Percentiles rank a stretch among this genome's conserved stretches.
Evolutionary conservation across 64 coral and sea anemone species (phyloP).

Genomic region (Porites lutea): DNA sequence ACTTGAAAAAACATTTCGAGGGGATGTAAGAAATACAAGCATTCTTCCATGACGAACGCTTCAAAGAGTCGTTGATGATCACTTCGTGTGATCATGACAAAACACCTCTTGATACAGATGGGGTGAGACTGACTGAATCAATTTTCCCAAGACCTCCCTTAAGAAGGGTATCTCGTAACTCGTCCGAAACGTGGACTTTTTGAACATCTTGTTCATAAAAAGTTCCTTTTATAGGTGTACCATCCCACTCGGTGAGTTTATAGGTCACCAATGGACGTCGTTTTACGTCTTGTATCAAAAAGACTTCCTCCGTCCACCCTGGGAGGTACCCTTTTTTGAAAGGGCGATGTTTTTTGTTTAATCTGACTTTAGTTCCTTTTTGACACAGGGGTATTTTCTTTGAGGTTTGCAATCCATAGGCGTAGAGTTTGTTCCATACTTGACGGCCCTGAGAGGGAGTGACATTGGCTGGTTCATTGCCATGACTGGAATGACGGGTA

Average conservation of each 20-base stretch:
- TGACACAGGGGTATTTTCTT: not conserved
- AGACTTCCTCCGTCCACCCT: slow-evolving; percentile 56
- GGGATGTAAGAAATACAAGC: no score
- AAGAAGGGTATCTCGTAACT: no score
- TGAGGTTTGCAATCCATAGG: not conserved
- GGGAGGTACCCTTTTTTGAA: slow-evolving; percentile 67
- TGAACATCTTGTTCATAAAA: slow-evolving; percentile 75
- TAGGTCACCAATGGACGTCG: not conserved
- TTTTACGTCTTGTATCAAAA: slow-evolving; percentile 7
- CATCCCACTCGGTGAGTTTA: slow-evolving; percentile 55
- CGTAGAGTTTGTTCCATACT: slow-evolving; percentile 55
- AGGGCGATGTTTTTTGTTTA: not conserved
- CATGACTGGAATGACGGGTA: slow-evolving; percentile 2
- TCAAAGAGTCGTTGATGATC: no score
- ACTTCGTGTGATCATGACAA: no score
- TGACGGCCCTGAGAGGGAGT: not conserved
- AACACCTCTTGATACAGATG: no score
- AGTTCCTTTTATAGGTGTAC: slow-evolving; percentile 37
- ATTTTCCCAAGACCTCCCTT: no score
- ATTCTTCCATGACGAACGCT: no score
- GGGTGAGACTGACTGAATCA: no score
- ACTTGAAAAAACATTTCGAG: no score
- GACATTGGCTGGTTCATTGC: not conserved
- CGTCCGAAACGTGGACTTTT: slow-evolving; percentile 8
- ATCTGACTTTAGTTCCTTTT: slow-evolving; percentile 20